phyloP scores from a whole-genome alignment of 2,888 invertebrate species.

The Pimpla rufipes region DNA sequence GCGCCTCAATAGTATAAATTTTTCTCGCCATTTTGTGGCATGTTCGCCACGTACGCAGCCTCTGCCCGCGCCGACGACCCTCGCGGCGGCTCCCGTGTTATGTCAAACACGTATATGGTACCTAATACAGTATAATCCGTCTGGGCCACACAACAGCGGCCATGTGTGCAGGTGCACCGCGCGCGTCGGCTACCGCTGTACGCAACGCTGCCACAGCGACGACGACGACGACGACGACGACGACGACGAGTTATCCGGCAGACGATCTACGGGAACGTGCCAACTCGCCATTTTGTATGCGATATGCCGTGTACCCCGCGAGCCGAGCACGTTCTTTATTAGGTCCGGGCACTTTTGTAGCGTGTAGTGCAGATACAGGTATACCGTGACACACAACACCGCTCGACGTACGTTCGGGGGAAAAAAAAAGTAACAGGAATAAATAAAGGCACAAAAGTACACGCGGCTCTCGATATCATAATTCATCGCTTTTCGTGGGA shows the following conservation, averaged over 20 bases:
- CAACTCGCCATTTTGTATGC: conserved; percentile 70
- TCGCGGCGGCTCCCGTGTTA: conserved; percentile 42
- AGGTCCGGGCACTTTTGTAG: conserved; percentile 51
- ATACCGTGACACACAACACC: conserved; percentile 10
- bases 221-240: conserved; percentile 53
- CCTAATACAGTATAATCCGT: conserved; percentile 60
- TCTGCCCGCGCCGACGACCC: conserved; percentile 47
- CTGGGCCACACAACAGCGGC: conserved; percentile 26
- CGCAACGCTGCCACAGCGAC: conserved; percentile 49
- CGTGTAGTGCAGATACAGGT: conserved; percentile 1
- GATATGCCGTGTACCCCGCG: conserved; percentile 64
- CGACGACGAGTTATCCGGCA: conserved; percentile 63
- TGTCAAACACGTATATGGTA: conserved; percentile 42
- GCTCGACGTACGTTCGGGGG: neutral
- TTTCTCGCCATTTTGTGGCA: conserved; percentile 54
- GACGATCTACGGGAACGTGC: conserved; percentile 68
- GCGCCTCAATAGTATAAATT: neutral
- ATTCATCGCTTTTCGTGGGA: neutral
- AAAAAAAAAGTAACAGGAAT: conserved; percentile 19
- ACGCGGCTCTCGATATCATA: neutral
- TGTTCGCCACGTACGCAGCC: conserved; percentile 16
- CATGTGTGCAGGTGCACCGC: conserved; percentile 65
- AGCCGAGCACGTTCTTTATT: conserved; percentile 67
- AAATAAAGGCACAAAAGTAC: conserved; percentile 3
- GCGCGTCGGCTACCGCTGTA: conserved; percentile 16